Base-by-base conservation (phyloP, 2,888 invertebrate genomes). In the Megalurothrips usitatus region DNA sequence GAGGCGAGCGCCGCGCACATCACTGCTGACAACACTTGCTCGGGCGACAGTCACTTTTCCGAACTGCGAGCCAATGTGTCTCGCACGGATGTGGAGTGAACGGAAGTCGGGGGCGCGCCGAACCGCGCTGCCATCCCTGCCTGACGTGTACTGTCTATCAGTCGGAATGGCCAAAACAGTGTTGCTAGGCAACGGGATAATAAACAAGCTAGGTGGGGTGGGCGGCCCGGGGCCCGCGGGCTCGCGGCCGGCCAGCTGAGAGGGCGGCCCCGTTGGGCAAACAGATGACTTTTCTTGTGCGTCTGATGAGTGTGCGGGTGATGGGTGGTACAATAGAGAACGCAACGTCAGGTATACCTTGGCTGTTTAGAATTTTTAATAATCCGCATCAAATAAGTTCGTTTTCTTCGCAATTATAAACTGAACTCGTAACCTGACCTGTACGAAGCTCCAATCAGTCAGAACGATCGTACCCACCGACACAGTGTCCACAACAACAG, bases 141-240 rank as follows among this genome's bases (percentile, higher is more conserved):
- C 34, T 43, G 34, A 43, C 34, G 34, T 43, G 34, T 43, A 43
- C 58, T n/a, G 58, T 26, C 68, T 26, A 75, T 75, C 68, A 75
- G 68, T 75, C 23, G 23, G 10, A 75, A 75, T 75, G 26, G 68
- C 68, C 68, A 26, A 75, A 75, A 75, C 68, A 75, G 23, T 26
- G 68, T 75, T 75, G 68, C 68, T 75, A 75, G 68, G 68, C 68
- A 75, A 75, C 68, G 26, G 68, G 26, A 75, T 75, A 75, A 75
- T 75, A 75, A 75, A 75, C 68, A 75, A 75, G 68, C 68, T 1
- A 26, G 19, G 58, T 26, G 11, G 68, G 1, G 23, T 4, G 23
- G 68, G 26, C 68, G 1, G 68, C 10, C 11, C 26, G 68, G 26
- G 68, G 1, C 68, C 10, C 1, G 68, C 68, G 68, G 26, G 68